phyloP scores from a whole-genome alignment of 2,797 vertebrate species.

The Capromys pilorides region DNA sequence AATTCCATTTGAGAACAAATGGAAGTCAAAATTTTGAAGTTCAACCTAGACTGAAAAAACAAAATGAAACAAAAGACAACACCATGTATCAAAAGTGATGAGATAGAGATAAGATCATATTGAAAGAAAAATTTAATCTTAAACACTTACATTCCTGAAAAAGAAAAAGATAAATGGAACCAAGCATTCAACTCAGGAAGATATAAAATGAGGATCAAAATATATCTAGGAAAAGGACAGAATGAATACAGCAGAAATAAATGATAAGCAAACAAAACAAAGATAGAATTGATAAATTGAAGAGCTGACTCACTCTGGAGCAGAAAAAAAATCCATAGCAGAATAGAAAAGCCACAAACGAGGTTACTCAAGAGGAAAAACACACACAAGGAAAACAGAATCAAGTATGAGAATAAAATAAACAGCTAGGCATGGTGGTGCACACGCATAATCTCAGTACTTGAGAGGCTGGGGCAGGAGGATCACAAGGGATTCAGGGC shows the following conservation, averaged over 20 bases:
- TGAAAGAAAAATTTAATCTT: conserved; percentile 10
- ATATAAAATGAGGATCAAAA: conserved; percentile 2
- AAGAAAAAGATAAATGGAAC: conserved; percentile 5
- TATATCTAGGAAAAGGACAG: not conserved
- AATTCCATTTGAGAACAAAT: not conserved
- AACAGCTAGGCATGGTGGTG: not conserved
- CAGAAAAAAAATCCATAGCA: not conserved
- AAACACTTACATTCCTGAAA: not conserved
- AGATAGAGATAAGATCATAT: not conserved
- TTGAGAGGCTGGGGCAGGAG: not conserved
- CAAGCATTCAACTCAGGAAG: not conserved
- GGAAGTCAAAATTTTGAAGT: conserved; percentile 24
- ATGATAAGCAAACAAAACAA: not conserved
- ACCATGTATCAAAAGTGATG: not conserved
- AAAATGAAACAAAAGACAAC: not conserved
- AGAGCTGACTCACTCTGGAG: not conserved
- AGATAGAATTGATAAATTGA: not conserved
- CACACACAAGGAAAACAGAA: not conserved
- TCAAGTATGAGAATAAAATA: conserved; percentile 30
- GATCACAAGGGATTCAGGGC: no score
- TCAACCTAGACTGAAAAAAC: not conserved
- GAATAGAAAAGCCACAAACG: not conserved
- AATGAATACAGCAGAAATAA: conserved; percentile 46
- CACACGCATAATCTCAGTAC: no score
- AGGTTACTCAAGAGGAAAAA: not conserved